Conservation (phyloP, 2,797 vertebrate species). For the Chelmon rostratus region DNA sequence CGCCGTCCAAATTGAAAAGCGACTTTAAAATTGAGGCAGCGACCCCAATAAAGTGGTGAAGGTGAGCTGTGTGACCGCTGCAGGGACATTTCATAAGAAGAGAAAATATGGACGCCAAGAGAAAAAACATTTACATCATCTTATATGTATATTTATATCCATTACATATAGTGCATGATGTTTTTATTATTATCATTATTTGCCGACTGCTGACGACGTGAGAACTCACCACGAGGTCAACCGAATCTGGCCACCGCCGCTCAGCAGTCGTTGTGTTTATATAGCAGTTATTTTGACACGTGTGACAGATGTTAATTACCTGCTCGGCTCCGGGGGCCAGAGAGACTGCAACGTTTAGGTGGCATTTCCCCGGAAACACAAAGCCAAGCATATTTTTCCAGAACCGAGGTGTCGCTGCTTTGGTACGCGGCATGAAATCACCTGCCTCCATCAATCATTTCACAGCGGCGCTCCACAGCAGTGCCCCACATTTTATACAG, state of each 20-base stretch:
- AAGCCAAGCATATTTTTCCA: constrained; percentile 76
- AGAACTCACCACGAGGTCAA: constrained; percentile 62
- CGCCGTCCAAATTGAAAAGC: constrained; percentile 25
- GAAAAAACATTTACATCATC: constrained; percentile 11
- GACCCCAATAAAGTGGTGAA: constrained; percentile 31
- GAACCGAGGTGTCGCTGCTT: constrained; percentile 47
- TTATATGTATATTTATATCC: too few species aligned
- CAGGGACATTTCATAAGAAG: background rate
- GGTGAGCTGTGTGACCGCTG: constrained; percentile 6
- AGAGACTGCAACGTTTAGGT: constrained; percentile 54
- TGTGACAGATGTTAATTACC: constrained; percentile 85
- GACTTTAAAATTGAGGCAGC: constrained; percentile 17
- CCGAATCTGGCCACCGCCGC: constrained; percentile 51
- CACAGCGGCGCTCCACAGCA: constrained; percentile 11
- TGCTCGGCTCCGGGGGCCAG: constrained; percentile 56
- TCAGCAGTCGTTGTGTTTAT: constrained; percentile 73
- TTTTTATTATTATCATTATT: constrained; percentile 13
- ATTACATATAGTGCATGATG: background rate
- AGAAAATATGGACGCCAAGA: background rate
- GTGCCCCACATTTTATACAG: constrained; percentile 42
- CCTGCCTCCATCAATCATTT: constrained; percentile 62
- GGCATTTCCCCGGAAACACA: constrained; percentile 63
- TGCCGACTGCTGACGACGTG: constrained; percentile 60
- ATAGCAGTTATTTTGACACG: constrained; percentile 78
- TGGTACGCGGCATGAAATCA: constrained; percentile 23